Base-by-base conservation (phyloP, 1,140 invertebrate species). In the Drosophila bipectinata region DNA sequence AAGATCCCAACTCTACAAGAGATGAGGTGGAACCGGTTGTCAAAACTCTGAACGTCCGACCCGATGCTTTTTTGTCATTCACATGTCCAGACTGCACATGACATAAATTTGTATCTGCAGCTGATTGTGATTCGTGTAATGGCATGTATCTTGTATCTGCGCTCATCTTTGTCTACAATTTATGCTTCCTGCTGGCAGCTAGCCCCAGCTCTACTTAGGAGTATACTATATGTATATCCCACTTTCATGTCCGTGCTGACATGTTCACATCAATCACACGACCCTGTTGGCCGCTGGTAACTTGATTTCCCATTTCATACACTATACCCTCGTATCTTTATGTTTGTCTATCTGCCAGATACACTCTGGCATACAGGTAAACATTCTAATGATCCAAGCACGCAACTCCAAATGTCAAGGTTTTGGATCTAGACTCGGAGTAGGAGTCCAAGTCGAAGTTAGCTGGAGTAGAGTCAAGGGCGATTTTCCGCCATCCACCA, bases 101-200 rank as follows among this genome's bases (percentile, higher is more conserved):
- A 81, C 82, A 84, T 87, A 61, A 84, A 87, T 84, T 87, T 81
- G 73, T 84, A 84, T 81, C 77, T 85, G 67, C 77, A 77, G 66
- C 77, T 53, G 76, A 55, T 74, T 56, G 58, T 75, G 72, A 56
- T 74, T 74, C 59, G 68, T 76, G 77, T 72, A 80, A 76, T 80
- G 52, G 60, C 73, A 45, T 75, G 55, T 75, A 54, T 67, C 61
- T 75, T 74, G 71, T 68, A 57, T 79, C 60, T 64, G 53, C 60
- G 59, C 75, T 79, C 79, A 83, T 83, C 77, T 84, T 79, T 80
- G 72, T 66, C 81, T 85, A 71, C 56, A 87, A 85, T 85, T 87
- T 78, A 81, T 87, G 77, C 77, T 85, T 85, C 77, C 82, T 85
- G 81, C 72, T 34, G 14, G 8, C 34, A 9, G 32, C 30, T 5